Base-by-base conservation (phyloP, 2,888 invertebrate genomes). In the Drosophila barbarae region DNA sequence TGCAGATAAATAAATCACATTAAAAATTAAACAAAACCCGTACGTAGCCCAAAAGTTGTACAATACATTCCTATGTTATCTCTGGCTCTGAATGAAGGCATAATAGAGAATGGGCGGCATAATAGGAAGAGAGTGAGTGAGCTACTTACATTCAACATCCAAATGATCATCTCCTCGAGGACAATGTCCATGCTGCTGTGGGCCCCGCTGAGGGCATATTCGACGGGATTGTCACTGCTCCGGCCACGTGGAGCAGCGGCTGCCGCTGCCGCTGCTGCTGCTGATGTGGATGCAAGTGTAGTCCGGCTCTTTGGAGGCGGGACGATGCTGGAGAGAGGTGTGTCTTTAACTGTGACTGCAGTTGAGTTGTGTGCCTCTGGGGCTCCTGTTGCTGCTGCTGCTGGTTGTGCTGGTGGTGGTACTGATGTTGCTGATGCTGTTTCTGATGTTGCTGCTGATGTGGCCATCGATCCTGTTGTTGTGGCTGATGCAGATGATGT, bases 91-190 rank as follows among this genome's bases (percentile, higher is more conserved):
- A 53, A 53, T 53, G 59, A 35, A 59, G 18, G 18, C 36, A 44
- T 30, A 58, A 57, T 59, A 44, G 47, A 18, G 21, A 68, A 34
- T 35, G 36, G 41, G 50, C 32, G 42, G 28, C 2, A 41, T n/a
- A 32, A 18, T 26, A 9, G 39, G n/a, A 13, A 39, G 47, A 18
- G 36, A 42, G 28, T 39, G 36, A 41, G 21, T 38, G 41, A 26
- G 32, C n/a, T 65, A 84, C 79, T 79, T 78, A 84, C 79, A 61
- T 79, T 82, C 32, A 79, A 76, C 67, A 57, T 76, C 79, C 84
- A 79, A 39, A 78, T 46, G 67, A 61, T 50, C 82, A 79, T 82
- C 64, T 84, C 84, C 21, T 79, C 84, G 21, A 63, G 69, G 30
- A 84, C 79, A 50, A 66, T 74, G 36, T 72, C 79, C 83, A 82